Evolutionary conservation across 1,140 invertebrate species (phyloP).

Genomic region (Meloidogyne floridensis): DNA sequence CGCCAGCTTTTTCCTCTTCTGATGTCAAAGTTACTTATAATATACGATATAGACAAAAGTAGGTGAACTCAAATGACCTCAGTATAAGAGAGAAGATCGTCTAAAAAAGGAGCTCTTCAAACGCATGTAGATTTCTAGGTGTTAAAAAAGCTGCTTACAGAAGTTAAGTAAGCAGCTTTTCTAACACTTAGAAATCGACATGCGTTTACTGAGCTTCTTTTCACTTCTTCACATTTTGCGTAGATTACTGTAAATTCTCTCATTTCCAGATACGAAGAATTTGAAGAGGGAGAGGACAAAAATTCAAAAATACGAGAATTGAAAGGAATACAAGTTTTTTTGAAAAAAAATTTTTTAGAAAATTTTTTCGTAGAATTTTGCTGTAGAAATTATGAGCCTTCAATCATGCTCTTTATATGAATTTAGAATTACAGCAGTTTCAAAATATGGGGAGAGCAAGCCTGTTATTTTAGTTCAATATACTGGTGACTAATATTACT

Average conservation of each 20-base stretch:
- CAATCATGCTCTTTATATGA: constrained; percentile 64
- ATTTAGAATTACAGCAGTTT: constrained; percentile 64
- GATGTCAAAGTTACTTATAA: constrained; percentile 64
- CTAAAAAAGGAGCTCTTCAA: too few species aligned
- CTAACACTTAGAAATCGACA: too few species aligned
- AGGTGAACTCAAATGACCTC: not conserved
- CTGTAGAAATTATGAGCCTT: constrained; percentile 62
- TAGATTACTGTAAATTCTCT: constrained; percentile 40
- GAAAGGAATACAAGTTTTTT: constrained; percentile 53
- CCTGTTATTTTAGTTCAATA: constrained; percentile 63
- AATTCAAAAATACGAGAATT: constrained; percentile 53
- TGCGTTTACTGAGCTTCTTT: too few species aligned
- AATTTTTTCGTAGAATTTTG: constrained; percentile 36
- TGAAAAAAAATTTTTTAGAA: constrained; percentile 18
- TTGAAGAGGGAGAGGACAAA: constrained; percentile 48
- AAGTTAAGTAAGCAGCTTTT: too few species aligned
- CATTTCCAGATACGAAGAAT: constrained; percentile 2
- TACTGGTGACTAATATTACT: constrained; percentile 48
- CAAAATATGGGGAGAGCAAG: constrained; percentile 63
- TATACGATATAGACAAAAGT: constrained; percentile 63
- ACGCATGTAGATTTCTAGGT: too few species aligned
- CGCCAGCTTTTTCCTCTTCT: constrained; percentile 60
- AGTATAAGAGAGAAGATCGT: too few species aligned
- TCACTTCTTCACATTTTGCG: too few species aligned
- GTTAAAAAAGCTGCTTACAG: too few species aligned